Evolutionary conservation across 2,113 vertebrate genomes (phyloP).

Genomic region (Ramphastos sulfuratus): DNA sequence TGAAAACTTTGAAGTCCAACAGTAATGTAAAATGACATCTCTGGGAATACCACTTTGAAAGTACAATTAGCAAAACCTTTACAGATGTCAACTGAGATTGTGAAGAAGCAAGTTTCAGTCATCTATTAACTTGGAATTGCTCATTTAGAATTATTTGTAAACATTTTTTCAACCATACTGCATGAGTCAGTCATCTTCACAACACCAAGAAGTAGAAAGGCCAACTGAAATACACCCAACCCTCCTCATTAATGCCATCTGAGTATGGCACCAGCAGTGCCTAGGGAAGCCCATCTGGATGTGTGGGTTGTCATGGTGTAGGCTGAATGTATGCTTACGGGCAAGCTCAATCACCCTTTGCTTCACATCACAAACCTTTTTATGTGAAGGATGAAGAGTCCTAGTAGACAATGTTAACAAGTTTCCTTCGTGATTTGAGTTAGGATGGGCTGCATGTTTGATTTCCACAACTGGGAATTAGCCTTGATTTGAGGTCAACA

Average conservation of each 20-base stretch:
- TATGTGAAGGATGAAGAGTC: neutral
- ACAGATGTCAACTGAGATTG: neutral
- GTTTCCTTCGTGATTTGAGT: neutral
- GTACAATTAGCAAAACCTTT: neutral
- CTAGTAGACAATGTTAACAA: neutral
- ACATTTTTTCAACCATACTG: neutral
- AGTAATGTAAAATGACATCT: neutral
- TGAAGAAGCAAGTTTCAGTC: neutral
- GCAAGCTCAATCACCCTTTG: neutral
- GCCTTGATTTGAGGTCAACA: neutral
- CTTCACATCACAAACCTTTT: neutral
- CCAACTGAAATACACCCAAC: rapidly evolving
- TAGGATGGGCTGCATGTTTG: neutral
- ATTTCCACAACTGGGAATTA: neutral
- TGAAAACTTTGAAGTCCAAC: neutral
- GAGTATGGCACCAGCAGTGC: neutral
- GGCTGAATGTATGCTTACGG: neutral
- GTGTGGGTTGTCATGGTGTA: rapidly evolving
- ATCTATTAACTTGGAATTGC: neutral
- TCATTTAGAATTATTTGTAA: neutral
- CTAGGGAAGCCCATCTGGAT: neutral
- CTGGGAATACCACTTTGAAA: neutral
- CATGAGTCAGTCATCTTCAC: neutral
- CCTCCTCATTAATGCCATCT: neutral
- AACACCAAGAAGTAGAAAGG: neutral